Percentiles rank a stretch among this genome's conserved stretches.
Conservation (phyloP, 2,113 vertebrate species). For the Genyomyrus donnyi region DNA sequence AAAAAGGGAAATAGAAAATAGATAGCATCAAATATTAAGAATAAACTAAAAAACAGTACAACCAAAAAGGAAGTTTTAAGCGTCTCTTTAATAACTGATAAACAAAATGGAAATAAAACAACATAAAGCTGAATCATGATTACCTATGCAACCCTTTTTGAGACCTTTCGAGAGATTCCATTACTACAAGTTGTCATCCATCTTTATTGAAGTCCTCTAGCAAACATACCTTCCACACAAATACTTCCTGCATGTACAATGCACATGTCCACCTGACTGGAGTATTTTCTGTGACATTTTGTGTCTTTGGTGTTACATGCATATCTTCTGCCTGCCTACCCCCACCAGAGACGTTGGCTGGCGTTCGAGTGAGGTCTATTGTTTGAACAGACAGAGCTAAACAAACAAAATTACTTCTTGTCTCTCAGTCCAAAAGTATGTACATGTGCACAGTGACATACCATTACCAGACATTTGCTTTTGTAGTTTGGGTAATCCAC, state of each 20-base stretch:
- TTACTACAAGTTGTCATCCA: not conserved
- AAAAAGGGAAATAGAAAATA: conserved; percentile 18
- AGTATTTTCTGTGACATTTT: not conserved
- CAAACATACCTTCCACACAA: not conserved
- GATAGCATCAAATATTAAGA: not conserved
- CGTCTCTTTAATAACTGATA: not conserved
- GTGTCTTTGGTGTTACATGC: not conserved
- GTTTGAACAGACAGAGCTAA: not conserved
- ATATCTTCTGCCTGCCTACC: not conserved
- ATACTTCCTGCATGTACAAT: not conserved
- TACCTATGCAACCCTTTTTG: not conserved
- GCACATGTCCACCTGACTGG: not conserved
- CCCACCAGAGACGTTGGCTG: conserved; percentile 38
- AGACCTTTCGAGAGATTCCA: not conserved
- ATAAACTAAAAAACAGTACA: conserved; percentile 1
- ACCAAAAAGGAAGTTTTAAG: not conserved
- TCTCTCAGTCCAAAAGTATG: not conserved
- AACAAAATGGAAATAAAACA: not conserved
- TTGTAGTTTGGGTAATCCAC: not conserved
- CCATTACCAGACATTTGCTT: not conserved
- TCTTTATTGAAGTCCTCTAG: not conserved
- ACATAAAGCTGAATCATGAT: not conserved
- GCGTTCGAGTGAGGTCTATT: conserved; percentile 26
- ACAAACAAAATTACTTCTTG: not conserved
- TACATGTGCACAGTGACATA: not conserved